Evolutionary conservation across 2,113 vertebrate species (phyloP).

Genomic region (Pseudolaguvia tuberculata): DNA sequence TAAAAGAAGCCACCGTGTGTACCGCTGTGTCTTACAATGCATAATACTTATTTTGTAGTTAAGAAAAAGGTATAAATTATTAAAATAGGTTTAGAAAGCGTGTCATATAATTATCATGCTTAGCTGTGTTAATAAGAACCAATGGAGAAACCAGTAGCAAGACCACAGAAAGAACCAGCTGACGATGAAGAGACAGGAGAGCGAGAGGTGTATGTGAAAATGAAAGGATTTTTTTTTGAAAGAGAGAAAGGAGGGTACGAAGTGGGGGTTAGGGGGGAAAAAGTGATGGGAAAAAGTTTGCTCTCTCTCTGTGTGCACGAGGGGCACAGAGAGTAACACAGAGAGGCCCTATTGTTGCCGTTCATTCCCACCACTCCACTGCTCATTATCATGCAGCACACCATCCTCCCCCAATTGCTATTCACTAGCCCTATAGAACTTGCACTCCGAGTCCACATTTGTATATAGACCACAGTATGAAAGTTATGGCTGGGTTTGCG

Average conservation of each 20-base stretch:
- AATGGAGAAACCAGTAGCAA: conserved; percentile 54
- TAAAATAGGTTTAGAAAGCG: conserved; percentile 12
- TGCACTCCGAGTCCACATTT: conserved; percentile 70
- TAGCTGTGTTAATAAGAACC: conserved; percentile 53
- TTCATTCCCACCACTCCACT: conserved; percentile 74
- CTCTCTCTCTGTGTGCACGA: conserved; percentile 71
- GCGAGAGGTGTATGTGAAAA: conserved; percentile 66
- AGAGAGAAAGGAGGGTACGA: background rate
- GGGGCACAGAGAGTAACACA: conserved; percentile 76
- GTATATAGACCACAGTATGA: conserved; percentile 69
- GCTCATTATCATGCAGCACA: conserved; percentile 80
- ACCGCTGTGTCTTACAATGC: too few species aligned
- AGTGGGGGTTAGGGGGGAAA: conserved; percentile 64
- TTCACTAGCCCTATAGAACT: conserved; percentile 69
- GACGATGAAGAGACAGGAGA: conserved; percentile 62
- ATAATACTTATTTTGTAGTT: too few species aligned
- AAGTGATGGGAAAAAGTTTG: conserved; percentile 60
- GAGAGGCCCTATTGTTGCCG: conserved; percentile 75
- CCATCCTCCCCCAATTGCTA: conserved; percentile 71
- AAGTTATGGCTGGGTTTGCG: conserved; percentile 51
- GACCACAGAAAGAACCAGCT: conserved; percentile 50
- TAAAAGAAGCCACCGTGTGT: too few species aligned
- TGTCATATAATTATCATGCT: conserved; percentile 51
- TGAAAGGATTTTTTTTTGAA: conserved; percentile 45
- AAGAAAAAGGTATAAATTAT: too few species aligned